Base-by-base conservation (phyloP, 1,140 invertebrate species). In the Sinonovacula constricta region DNA sequence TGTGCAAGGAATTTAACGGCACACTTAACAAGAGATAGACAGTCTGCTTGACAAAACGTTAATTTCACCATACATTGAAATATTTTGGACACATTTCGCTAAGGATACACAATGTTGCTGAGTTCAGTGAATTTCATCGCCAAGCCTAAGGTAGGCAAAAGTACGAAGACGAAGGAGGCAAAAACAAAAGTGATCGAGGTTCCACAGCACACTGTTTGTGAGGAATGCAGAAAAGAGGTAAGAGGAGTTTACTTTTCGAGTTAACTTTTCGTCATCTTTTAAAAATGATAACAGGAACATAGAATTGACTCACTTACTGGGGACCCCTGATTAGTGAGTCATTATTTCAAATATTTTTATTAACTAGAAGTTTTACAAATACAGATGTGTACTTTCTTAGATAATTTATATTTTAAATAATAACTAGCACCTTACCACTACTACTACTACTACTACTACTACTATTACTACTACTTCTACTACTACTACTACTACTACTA, bases 111-210 rank as follows among this genome's bases (percentile, higher is more conserved):
- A 10, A 76, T 76, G 72, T 45, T 76, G 15, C 53, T 76, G 28
- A 76, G 72, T 56, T 76, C 72, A 0, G 62, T 76, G 1, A 76
- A 76, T 67, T 76, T 76, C 15, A 54, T 76, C 24, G 72, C 63
- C 1, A 76, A 76, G 33, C 28, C 60, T 18, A 62, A 63, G 49
- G n/a, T n/a, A 28, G 63, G 51, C 18, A 76, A 76, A 56, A 30
- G 14, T 31, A 18, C 7, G 18, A 67, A 76, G 33, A 60, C 56
- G n/a, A 76, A 76, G 26, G 10, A 24, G 12, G 53, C 54, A 2
- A 66, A 67, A 28, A 45, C 39, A 56, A n/a, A 22, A 59, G 12
- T 1, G 1, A 3, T 3, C 39, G 33, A 26, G 14, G 10, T n/a
- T 15, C 15, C 30, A 14, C 15, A 28, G 33, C 33, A 24, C 30